Conservation (phyloP, 2,888 invertebrate genomes). For the Venusia cambrica region DNA sequence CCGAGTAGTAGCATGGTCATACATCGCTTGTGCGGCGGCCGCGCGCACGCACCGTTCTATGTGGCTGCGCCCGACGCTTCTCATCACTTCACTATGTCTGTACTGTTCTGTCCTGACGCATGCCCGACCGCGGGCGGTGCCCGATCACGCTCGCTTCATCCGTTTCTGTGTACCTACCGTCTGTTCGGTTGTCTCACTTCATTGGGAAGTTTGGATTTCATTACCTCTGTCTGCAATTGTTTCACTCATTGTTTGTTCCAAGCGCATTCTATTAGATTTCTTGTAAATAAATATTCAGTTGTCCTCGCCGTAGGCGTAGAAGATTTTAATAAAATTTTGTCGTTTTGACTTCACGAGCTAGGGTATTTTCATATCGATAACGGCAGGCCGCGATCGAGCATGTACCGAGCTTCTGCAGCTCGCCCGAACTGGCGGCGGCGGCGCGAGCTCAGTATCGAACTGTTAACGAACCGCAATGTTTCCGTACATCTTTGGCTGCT, state of each 20-base stretch:
- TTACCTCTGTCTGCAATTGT: slow-evolving; percentile 67
- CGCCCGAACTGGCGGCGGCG: slow-evolving; percentile 44
- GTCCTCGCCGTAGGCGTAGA: slow-evolving; percentile 65
- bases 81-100: slow-evolving; percentile 80
- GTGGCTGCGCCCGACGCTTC: slow-evolving; percentile 80
- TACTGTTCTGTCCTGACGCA: slow-evolving; percentile 79
- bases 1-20: slow-evolving; percentile 78
- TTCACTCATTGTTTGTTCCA: slow-evolving; percentile 71
- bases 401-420: slow-evolving; percentile 43
- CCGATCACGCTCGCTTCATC: slow-evolving; percentile 80
- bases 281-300: slow-evolving; percentile 72
- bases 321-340: slow-evolving; percentile 44
- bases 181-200: slow-evolving; percentile 74
- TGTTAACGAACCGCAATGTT: slow-evolving; percentile 54
- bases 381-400: slow-evolving; percentile 58
- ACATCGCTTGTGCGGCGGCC: slow-evolving; percentile 79
- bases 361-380: slow-evolving; percentile 45
- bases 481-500: slow-evolving; percentile 66
- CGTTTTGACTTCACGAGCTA: slow-evolving; percentile 44
- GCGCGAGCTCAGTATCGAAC: slow-evolving; percentile 53
- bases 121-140: slow-evolving; percentile 78
- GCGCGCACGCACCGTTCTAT: slow-evolving; percentile 78
- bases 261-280: slow-evolving; percentile 76
- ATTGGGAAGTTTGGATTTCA: slow-evolving; percentile 71
- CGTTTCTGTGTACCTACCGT: slow-evolving; percentile 77